Percentiles rank a stretch among this genome's conserved stretches.
These are phyloP conservation scores for Aelia acuminata DNA, from an alignment of 2,888 invertebrate genomes.

Conservation along the genomic window DNA sequence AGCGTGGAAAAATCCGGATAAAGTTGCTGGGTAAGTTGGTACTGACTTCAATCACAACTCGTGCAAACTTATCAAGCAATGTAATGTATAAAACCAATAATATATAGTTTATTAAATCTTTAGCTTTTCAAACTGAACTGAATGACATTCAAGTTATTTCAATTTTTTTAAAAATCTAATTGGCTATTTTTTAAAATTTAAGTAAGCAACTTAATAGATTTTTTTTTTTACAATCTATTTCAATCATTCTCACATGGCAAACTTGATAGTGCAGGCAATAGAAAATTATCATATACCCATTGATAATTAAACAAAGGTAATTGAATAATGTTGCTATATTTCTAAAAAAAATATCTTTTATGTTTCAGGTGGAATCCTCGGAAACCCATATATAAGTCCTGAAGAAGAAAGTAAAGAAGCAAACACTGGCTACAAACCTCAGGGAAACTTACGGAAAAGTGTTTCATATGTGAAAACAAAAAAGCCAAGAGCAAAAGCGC, in stretches of 20 bases:
- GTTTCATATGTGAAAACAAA: conserved; percentile 25
- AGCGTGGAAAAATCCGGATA: no score
- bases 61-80: no score
- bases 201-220: no score
- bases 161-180: no score
- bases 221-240: not conserved
- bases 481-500: conserved; percentile 10
- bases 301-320: not conserved
- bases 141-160: no score
- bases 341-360: not conserved
- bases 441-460: conserved; percentile 49
- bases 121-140: no score
- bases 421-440: not conserved
- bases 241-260: not conserved
- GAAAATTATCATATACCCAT: no score
- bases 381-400: conserved; percentile 12
- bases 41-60: no score
- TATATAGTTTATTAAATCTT: no score
- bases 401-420: conserved; percentile 21
- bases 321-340: not conserved
- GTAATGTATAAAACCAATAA: no score
- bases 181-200: no score
- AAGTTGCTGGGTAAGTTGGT: no score
- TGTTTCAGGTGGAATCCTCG: conserved; percentile 48
- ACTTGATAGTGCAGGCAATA: not conserved